These are phyloP conservation scores for Vanessa atalanta DNA, from an alignment of 1,140 invertebrate species.

Conservation along the genomic window DNA sequence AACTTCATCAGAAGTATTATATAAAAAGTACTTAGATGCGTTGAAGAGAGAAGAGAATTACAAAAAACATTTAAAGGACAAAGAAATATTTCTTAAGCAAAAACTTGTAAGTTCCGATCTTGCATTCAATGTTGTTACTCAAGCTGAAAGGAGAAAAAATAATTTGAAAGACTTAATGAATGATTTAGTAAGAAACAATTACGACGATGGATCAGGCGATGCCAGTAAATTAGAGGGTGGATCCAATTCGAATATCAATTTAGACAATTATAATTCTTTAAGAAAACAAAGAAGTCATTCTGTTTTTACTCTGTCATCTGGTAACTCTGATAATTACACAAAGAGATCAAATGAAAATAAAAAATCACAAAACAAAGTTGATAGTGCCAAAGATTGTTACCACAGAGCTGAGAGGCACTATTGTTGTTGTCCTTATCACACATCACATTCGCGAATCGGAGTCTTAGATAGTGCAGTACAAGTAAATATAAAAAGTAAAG, in stretches of 20 bases:
- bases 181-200: conserved; percentile 70
- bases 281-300: conserved; percentile 69
- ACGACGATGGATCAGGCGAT: conserved; percentile 73
- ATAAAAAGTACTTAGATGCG: conserved; percentile 70
- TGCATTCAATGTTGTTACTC: conserved; percentile 44
- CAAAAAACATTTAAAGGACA: conserved; percentile 66
- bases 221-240: conserved; percentile 67
- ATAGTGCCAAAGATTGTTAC: conserved; percentile 35
- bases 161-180: conserved; percentile 67
- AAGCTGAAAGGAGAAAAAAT: conserved; percentile 44
- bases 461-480: conserved; percentile 65
- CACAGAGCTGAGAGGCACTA: conserved; percentile 47
- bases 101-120: conserved; percentile 62
- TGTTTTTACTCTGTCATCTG: conserved; percentile 72
- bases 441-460: conserved; percentile 42
- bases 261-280: conserved; percentile 38
- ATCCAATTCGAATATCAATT: conserved; percentile 43
- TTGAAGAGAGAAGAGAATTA: conserved; percentile 69
- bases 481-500: conserved; percentile 51
- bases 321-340: conserved; percentile 50
- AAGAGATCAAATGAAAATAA: neutral
- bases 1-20: conserved; percentile 72
- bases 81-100: conserved; percentile 68
- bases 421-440: conserved; percentile 55
- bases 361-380: neutral